A percentile compares a stretch with the other conserved stretches of the same genome.
phyloP scores from a whole-genome alignment of 2,113 vertebrate genomes.

The Leptobrachium leishanense region DNA sequence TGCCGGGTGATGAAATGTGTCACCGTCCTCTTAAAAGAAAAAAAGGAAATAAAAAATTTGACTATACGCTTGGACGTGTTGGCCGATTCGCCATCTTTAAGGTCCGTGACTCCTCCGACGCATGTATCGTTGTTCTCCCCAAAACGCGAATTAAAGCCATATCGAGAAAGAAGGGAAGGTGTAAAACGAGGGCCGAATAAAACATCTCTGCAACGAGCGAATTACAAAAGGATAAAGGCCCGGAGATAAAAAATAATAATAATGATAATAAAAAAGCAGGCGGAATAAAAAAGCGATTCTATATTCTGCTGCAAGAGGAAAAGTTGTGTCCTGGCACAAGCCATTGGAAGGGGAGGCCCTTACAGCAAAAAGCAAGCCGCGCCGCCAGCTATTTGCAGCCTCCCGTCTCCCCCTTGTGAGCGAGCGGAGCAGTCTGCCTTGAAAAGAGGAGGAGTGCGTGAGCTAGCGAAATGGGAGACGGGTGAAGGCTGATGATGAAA shows the following conservation, averaged over 20 bases:
- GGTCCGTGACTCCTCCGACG: constrained; percentile 47
- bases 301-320: constrained; percentile 69
- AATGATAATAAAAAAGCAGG: constrained; percentile 39
- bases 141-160: neutral
- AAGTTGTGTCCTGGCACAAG: constrained; percentile 79
- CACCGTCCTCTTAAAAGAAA: neutral
- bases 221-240: constrained; percentile 19
- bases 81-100: neutral
- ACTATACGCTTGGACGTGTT: neutral
- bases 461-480: constrained; percentile 63
- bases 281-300: constrained; percentile 64
- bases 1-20: constrained; percentile 14
- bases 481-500: constrained; percentile 76
- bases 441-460: constrained; percentile 60
- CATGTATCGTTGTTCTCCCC: constrained; percentile 27
- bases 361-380: constrained; percentile 71
- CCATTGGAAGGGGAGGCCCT: constrained; percentile 82
- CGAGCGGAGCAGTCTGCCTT: constrained; percentile 71
- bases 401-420: constrained; percentile 75
- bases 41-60: no score
- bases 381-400: constrained; percentile 65
- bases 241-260: constrained; percentile 8
- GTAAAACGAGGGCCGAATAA: constrained; percentile 18
- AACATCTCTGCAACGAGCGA: neutral
- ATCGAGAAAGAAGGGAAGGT: neutral